These are phyloP conservation scores for Emys orbicularis DNA, from an alignment of 2,797 vertebrate genomes.

Conservation along the genomic window DNA sequence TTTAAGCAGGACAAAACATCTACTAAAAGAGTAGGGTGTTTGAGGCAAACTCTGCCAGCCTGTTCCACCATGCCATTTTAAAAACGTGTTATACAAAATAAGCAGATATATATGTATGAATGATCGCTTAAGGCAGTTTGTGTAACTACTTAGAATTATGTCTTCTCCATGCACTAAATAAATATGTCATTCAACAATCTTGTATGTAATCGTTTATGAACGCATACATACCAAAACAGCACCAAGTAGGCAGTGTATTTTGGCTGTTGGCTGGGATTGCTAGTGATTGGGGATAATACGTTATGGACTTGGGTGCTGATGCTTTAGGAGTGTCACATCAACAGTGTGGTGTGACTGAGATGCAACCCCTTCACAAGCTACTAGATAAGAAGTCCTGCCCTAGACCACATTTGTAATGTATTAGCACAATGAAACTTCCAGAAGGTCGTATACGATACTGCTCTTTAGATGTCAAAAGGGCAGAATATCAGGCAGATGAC, in stretches of 20 bases:
- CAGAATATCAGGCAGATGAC: neutral
- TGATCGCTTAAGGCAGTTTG: neutral
- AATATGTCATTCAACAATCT: neutral
- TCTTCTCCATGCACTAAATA: neutral
- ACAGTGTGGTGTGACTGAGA: neutral
- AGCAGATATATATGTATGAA: neutral
- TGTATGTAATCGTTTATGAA: rapidly evolving
- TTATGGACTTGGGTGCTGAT: neutral
- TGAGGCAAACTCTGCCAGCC: neutral
- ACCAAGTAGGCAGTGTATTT: rapidly evolving
- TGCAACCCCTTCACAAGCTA: neutral
- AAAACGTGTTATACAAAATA: neutral
- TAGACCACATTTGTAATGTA: neutral
- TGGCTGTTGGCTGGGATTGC: neutral
- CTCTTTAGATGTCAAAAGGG: neutral
- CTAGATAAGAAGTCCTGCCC: neutral
- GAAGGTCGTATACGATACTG: neutral
- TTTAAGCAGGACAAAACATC: neutral
- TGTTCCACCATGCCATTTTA: rapidly evolving
- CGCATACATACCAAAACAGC: neutral
- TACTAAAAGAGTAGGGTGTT: neutral
- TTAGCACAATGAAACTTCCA: neutral
- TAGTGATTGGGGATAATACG: neutral
- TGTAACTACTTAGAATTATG: neutral
- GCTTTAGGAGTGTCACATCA: neutral